These are phyloP conservation scores for Antennarius striatus DNA, from an alignment of 2,113 vertebrate species.

Conservation along the genomic window DNA sequence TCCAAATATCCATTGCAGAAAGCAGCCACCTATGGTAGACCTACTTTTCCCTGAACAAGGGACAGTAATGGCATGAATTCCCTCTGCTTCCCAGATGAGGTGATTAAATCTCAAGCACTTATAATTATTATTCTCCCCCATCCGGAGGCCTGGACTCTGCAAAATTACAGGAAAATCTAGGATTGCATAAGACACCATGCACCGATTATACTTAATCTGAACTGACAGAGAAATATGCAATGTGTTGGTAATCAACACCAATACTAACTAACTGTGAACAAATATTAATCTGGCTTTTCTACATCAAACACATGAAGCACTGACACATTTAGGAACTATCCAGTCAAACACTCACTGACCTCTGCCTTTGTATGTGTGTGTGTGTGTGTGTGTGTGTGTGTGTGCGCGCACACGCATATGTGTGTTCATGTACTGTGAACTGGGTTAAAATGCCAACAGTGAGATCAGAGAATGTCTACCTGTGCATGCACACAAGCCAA, in stretches of 20 bases:
- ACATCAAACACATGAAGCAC: not conserved
- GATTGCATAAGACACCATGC: constrained; percentile 55
- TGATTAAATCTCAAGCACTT: constrained; percentile 73
- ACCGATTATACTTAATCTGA: constrained; percentile 51
- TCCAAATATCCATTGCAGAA: constrained; percentile 75
- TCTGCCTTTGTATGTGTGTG: constrained; percentile 15
- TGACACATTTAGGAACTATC: constrained; percentile 13
- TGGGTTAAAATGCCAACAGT: constrained; percentile 48
- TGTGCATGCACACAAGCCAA: not conserved
- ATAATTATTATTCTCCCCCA: constrained; percentile 65
- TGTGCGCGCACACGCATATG: too few species aligned
- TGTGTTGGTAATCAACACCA: constrained; percentile 2
- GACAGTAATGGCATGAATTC: constrained; percentile 40
- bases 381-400: not conserved
- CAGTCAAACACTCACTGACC: constrained; percentile 32
- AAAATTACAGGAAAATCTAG: constrained; percentile 53
- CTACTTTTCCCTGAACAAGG: constrained; percentile 38
- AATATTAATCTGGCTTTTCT: constrained; percentile 10
- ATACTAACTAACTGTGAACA: constrained; percentile 8
- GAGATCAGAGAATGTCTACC: constrained; percentile 36
- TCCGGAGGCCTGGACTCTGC: constrained; percentile 32
- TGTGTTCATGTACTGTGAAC: too few species aligned
- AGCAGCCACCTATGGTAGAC: constrained; percentile 53
- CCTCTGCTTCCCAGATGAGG: constrained; percentile 47
- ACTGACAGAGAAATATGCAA: constrained; percentile 37